A percentile compares a stretch with the other conserved stretches of the same genome.
Evolutionary conservation across 2,113 vertebrate species (phyloP).

Genomic region (Guaruba guarouba): DNA sequence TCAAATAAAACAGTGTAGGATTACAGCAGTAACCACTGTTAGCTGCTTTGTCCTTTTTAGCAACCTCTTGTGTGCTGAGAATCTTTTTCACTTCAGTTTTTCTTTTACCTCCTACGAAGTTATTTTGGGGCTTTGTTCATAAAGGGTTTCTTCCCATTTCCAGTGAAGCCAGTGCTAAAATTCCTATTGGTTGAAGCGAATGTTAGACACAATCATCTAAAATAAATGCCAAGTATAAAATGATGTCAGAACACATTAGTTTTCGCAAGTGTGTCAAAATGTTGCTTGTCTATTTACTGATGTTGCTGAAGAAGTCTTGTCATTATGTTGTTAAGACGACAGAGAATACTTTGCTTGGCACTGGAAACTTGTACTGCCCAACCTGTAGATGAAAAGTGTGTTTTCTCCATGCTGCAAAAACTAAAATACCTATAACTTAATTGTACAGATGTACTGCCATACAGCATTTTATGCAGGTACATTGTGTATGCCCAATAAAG

Average conservation of each 20-base stretch:
- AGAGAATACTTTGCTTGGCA: background rate
- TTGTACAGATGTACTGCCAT: background rate
- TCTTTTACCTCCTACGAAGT: background rate
- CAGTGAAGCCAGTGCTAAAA: background rate
- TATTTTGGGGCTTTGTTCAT: background rate
- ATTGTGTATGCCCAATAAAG: background rate
- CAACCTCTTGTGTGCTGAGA: background rate
- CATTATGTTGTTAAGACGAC: background rate
- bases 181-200: background rate
- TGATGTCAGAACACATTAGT: fast-evolving
- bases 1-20: background rate
- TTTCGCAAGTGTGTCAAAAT: background rate
- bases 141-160: background rate
- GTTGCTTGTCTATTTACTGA: background rate
- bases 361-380: background rate
- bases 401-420: background rate
- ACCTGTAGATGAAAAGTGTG: background rate
- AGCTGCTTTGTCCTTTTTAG: background rate
- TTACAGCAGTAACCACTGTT: background rate
- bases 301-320: background rate
- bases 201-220: background rate
- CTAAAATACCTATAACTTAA: background rate
- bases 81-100: background rate
- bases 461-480: background rate
- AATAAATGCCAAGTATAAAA: background rate